These are phyloP conservation scores for Microtus pennsylvanicus DNA, from an alignment of 2,113 vertebrate species.

Conservation along the genomic window DNA sequence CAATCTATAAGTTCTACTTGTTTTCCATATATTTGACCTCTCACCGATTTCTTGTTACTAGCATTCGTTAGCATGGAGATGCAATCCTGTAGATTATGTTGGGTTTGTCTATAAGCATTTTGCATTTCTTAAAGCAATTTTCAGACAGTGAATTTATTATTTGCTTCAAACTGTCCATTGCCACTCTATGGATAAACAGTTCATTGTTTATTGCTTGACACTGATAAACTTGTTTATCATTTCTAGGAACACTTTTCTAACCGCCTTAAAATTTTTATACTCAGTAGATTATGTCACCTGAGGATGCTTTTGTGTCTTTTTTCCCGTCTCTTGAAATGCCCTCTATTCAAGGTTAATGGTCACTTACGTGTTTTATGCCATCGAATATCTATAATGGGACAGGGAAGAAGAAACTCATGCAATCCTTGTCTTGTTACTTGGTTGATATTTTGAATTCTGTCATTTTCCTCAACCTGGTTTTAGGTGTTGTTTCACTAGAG, in stretches of 20 bases:
- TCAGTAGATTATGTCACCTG: neutral
- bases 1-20: neutral
- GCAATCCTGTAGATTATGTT: neutral
- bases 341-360: neutral
- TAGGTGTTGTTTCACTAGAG: neutral
- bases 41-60: neutral
- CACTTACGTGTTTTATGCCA: neutral
- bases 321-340: neutral
- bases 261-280: neutral
- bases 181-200: neutral
- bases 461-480: neutral
- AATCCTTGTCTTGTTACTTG: neutral
- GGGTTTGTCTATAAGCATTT: neutral
- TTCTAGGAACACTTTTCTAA: neutral
- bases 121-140: neutral
- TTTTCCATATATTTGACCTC: neutral
- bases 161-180: constrained; percentile 10
- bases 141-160: neutral
- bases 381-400: neutral
- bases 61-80: neutral
- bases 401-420: neutral
- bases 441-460: neutral
- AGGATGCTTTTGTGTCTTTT: neutral
- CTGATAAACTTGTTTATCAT: constrained; percentile 27
- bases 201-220: constrained; percentile 29